A percentile compares a stretch with the other conserved stretches of the same genome.
Evolutionary conservation across 2,888 invertebrate genomes (phyloP).

Genomic region (Clanis bilineata): DNA sequence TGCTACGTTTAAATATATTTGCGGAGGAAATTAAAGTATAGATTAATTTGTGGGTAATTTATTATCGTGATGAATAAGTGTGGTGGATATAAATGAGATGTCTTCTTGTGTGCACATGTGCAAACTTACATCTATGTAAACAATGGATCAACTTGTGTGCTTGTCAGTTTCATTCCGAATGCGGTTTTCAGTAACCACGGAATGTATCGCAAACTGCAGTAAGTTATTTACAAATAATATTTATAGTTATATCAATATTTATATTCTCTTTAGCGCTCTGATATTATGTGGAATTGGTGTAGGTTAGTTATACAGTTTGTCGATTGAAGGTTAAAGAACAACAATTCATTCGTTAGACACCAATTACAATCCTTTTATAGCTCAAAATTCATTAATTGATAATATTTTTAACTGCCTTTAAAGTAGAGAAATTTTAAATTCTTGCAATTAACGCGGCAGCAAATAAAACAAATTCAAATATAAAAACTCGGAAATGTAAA

Average conservation of each 20-base stretch:
- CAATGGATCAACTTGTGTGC: neutral
- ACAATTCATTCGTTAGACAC: no score
- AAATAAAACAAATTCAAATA: neutral
- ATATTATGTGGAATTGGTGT: no score
- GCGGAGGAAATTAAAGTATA: conserved; percentile 37
- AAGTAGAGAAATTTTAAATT: neutral
- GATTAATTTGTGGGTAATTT: conserved; percentile 26
- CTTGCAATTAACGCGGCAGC: neutral
- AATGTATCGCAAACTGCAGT: no score
- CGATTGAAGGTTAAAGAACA: no score
- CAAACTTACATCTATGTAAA: neutral
- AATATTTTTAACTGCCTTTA: neutral
- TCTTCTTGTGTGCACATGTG: neutral
- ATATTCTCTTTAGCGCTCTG: no score
- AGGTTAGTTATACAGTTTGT: no score
- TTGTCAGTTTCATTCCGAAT: neutral
- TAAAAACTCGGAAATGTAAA: neutral
- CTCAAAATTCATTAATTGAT: neutral
- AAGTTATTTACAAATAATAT: neutral
- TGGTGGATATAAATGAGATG: conserved; percentile 1
- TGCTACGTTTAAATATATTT: conserved; percentile 26
- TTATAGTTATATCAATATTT: neutral
- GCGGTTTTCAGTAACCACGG: neutral
- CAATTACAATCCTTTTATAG: neutral
- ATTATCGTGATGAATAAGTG: conserved; percentile 19